Evolutionary conservation across 2,888 invertebrate species (phyloP), one percentile per base, ranked within the genome.

Genomic region (Pantelozetes paolii): DNA sequence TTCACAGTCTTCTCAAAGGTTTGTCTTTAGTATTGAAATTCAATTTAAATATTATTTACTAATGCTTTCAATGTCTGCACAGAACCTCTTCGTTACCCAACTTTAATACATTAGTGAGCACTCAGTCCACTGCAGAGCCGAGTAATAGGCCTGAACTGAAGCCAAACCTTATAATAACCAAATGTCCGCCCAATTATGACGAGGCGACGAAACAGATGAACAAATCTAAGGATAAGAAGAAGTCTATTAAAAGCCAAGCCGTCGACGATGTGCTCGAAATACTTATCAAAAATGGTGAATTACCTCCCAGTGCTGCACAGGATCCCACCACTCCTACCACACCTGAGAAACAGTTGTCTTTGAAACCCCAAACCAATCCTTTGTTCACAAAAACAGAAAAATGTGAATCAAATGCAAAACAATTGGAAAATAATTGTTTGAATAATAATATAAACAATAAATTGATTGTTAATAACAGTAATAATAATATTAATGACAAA

Each of bases 191-290:
- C 18, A 86, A 88, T 74, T 90, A 90, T 80, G 89, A 89, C 78
- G 90, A 90, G 81, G 89, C 89, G 75, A 85, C 87, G 3, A 86
- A 87, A 78, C 84, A 86, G 76, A 81, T 88, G 70, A 86, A 26
- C 20, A 69, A 69, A 45, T 26, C 5, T 11, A 84, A 76, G 80
- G 54, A 71, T 28, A 57, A 45, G 36, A 74, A 54, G 28, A 78
- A 71, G 62, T 40, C 23, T 30, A 81, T 86, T 36, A 88, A 89
- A 81, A 90, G 90, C 80, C 90, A 92, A 81, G 89, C 89, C 73
- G 90, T 94, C 80, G 92, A 93, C 81, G 95, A 96, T 82, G 94
- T 96, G 0, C 84, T 96, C 73, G 94, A 96, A 81, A 94, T 96
- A 78, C 86, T 96, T 18, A 94, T 95, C 62, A 90, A 94, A 81